Percentiles rank a stretch among this genome's conserved stretches.
Conservation (phyloP, 2,888 invertebrate genomes). For the Chrysina gloriosa region DNA sequence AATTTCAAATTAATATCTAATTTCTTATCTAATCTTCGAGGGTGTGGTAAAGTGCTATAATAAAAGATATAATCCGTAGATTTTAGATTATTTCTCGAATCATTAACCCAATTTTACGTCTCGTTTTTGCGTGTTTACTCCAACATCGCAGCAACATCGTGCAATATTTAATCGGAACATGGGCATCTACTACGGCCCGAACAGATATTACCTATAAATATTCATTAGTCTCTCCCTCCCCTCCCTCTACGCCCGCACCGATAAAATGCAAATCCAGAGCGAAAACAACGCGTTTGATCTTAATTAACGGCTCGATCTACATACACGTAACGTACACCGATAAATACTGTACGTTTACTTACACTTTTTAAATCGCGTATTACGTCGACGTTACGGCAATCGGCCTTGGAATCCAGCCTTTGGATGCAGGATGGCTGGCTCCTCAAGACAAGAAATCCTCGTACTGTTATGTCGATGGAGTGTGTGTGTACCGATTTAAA, state of each 20-base stretch:
- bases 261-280: background rate
- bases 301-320: background rate
- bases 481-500: background rate
- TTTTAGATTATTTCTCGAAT: background rate
- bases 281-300: background rate
- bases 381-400: background rate
- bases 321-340: background rate
- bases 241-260: too few relatives aligned
- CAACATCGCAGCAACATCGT: background rate
- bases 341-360: background rate
- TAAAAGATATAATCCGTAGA: too few relatives aligned
- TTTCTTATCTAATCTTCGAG: too few relatives aligned
- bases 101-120: background rate
- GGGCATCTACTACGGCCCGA: background rate
- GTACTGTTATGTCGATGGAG: background rate
- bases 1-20: too few relatives aligned
- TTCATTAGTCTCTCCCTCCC: background rate
- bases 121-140: background rate
- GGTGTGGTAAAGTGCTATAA: too few relatives aligned
- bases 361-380: background rate
- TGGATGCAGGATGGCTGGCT: background rate
- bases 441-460: background rate
- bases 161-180: background rate
- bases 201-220: constrained; percentile 7
- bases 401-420: background rate